Percentiles rank a stretch among this genome's conserved stretches.
Evolutionary conservation across 2,797 vertebrate genomes (phyloP).

Genomic region (Typhlichthys eigenmanni): DNA sequence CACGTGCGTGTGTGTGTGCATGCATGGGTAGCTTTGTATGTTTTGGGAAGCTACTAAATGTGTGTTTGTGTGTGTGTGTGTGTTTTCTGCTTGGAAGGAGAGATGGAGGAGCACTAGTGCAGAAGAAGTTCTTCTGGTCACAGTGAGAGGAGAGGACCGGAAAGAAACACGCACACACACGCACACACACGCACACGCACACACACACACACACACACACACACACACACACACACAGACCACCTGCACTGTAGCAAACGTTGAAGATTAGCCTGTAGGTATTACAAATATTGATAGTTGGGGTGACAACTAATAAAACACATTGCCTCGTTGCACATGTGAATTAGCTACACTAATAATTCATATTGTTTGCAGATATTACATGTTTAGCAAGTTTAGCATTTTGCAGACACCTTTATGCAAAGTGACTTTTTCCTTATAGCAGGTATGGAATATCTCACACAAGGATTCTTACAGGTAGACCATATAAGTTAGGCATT

Average conservation of each 20-base stretch:
- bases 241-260: background rate
- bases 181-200: conserved; percentile 3
- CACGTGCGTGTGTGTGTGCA: conserved; percentile 29
- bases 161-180: background rate
- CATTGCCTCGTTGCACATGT: too few species aligned
- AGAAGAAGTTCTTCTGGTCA: conserved; percentile 91
- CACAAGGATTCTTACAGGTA: too few species aligned
- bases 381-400: too few species aligned
- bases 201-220: background rate
- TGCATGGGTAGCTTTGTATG: conserved; percentile 43
- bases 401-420: too few species aligned
- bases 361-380: too few species aligned
- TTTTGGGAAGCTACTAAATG: conserved; percentile 25
- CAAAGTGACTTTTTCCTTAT: too few species aligned
- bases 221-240: background rate
- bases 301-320: too few species aligned
- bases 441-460: too few species aligned
- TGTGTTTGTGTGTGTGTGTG: conserved; percentile 16
- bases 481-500: too few species aligned
- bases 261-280: too few species aligned
- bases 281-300: too few species aligned
- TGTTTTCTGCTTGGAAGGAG: conserved; percentile 87
- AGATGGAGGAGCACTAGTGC: conserved; percentile 92
- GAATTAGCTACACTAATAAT: too few species aligned
- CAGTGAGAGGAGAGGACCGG: conserved; percentile 30